Base-by-base conservation (phyloP, 1,140 invertebrate genomes). In the Papilio machaon region DNA sequence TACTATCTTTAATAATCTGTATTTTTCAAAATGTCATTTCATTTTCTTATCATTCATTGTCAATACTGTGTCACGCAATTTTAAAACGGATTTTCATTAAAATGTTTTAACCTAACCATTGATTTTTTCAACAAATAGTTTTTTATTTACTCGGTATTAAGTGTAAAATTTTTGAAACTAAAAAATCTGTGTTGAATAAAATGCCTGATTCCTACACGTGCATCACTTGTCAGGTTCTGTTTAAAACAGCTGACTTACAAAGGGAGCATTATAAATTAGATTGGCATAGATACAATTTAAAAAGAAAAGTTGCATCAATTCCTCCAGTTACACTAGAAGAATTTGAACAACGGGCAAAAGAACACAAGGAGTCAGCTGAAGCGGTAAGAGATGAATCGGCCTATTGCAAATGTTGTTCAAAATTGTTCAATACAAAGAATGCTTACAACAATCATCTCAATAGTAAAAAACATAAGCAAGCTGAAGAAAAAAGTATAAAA, bases 241-340 rank as follows among this genome's bases (percentile, higher is more conserved):
- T 99, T 91, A 95, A 96, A 82, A 96, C 97, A 89, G 95, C 96
- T 2, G 97, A 98, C 78, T 88, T 97, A n/a, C 98, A 99, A 92
- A 95, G 98, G 76, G 95, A 97, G 58, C 98, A 99, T 93, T 99
- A 98, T 89, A 98, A 98, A 95, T 97, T 97, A 2, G 98, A 99
- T 91, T 99, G 98, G 98, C 99, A 99, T 93, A 96, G 98, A 58
- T 99, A 99, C 90, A 99, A 99, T 95, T 96, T 99, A 64, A 99
- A 99, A 92, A 95, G 99, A 83, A 99, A 99, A 95, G 97, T 99
- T 13, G 97, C 97, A 1, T 96, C 97, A 64, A 94, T 99, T 80
- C 97, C 97, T 17, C 97, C 98, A 5, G 96, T 99, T 0, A 97
- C 97, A 1, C 95, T 96, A 2, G 98, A 99, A 90, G 97, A 98